Evolutionary conservation across 2,888 invertebrate species (phyloP).

Genomic region (Microchrysa polita): DNA sequence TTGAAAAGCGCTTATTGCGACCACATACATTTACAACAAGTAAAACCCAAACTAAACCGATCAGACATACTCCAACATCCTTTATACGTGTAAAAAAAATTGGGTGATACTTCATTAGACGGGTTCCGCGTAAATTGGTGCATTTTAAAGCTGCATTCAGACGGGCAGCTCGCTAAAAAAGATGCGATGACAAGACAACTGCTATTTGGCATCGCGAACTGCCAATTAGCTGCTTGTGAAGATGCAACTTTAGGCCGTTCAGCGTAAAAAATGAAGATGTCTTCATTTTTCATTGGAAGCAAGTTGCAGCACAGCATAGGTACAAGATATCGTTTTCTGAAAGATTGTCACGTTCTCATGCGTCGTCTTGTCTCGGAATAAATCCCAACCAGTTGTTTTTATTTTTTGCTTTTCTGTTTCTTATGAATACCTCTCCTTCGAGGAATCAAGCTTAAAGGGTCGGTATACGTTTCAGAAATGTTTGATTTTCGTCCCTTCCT

Average conservation of each 20-base stretch:
- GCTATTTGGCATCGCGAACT: too few species aligned
- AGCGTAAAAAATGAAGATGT: neutral
- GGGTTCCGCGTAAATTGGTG: too few species aligned
- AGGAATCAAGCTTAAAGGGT: constrained; percentile 7
- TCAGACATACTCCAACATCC: neutral
- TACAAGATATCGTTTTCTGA: constrained; percentile 2
- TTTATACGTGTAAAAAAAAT: too few species aligned
- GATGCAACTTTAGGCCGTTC: neutral
- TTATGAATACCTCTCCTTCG: neutral
- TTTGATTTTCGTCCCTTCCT: too few species aligned
- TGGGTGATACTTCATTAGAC: too few species aligned
- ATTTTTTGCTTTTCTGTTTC: constrained; percentile 7
- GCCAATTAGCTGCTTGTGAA: neutral
- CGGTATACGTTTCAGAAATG: too few species aligned
- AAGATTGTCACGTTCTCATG: constrained; percentile 3
- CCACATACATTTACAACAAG: neutral
- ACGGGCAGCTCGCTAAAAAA: too few species aligned
- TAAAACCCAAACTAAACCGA: neutral
- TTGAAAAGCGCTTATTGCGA: constrained; percentile 12
- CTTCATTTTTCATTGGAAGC: constrained; percentile 15
- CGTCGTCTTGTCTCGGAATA: constrained; percentile 29
- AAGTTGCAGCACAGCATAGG: neutral
- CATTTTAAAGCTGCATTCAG: too few species aligned
- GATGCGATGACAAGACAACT: neutral
- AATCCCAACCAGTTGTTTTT: constrained; percentile 22